Percentiles rank a stretch among this genome's conserved stretches.
Evolutionary conservation across 2,113 vertebrate species (phyloP).

Genomic region (Myrmecobius fasciatus): DNA sequence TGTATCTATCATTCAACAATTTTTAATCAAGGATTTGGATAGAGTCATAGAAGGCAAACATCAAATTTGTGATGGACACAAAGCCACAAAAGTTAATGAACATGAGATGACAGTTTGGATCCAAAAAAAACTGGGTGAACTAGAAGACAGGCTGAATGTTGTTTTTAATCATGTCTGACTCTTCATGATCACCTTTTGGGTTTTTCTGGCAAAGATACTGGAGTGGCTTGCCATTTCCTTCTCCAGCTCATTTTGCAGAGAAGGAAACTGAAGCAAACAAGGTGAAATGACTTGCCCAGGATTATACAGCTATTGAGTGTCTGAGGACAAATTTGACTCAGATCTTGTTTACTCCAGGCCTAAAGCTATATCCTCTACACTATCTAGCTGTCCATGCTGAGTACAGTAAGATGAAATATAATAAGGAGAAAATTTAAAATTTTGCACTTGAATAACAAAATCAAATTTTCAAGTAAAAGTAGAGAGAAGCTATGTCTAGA

Average conservation of each 20-base stretch:
- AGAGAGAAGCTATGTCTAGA: neutral
- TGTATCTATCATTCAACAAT: neutral
- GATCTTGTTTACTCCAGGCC: neutral
- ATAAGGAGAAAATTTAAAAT: neutral
- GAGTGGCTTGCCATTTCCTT: too few species aligned
- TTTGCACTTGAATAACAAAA: neutral
- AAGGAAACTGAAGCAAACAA: neutral
- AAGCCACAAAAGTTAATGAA: neutral
- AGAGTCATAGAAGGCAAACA: neutral
- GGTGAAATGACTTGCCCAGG: neutral
- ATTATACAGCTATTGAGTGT: neutral
- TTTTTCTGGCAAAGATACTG: too few species aligned
- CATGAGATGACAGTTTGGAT: neutral
- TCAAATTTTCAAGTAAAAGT: neutral
- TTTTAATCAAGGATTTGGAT: neutral
- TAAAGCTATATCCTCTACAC: neutral
- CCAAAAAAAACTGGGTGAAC: neutral
- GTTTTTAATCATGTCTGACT: neutral
- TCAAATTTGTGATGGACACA: neutral
- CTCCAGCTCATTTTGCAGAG: neutral
- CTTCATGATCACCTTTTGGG: neutral
- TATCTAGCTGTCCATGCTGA: neutral
- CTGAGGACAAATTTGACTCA: neutral
- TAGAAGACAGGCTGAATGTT: neutral
- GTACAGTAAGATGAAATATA: neutral